Percentiles rank a stretch among this genome's conserved stretches.
These are phyloP conservation scores for Leuciscus idus DNA, from an alignment of 2,113 vertebrate species.

Conservation along the genomic window DNA sequence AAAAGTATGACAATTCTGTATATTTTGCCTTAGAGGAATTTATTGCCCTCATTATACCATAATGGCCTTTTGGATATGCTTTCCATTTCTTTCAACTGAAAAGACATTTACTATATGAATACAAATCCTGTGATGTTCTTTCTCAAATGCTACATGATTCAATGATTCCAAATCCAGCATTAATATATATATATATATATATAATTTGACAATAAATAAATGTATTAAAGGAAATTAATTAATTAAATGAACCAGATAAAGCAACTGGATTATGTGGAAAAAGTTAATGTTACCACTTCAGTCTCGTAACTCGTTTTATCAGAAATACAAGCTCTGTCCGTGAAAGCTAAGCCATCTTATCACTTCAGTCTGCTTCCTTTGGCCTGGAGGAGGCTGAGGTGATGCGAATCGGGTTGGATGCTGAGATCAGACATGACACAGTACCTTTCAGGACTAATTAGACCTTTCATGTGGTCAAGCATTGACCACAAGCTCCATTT, in stretches of 20 bases:
- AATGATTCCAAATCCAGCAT: no score
- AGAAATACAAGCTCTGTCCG: slow-evolving; percentile 7
- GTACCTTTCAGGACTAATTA: slow-evolving; percentile 46
- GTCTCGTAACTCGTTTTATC: not conserved
- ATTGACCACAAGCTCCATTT: slow-evolving; percentile 11
- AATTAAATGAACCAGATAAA: no score
- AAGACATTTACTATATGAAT: not conserved
- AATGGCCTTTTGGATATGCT: slow-evolving; percentile 6
- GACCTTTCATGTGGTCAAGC: slow-evolving; percentile 27
- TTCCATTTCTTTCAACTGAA: slow-evolving; percentile 8
- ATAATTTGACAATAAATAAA: no score
- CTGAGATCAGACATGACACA: slow-evolving; percentile 26
- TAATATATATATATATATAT: no score
- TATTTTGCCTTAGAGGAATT: slow-evolving; percentile 30
- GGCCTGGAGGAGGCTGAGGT: not conserved
- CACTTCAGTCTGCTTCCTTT: not conserved
- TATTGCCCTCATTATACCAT: not conserved
- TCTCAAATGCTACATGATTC: no score
- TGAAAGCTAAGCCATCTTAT: slow-evolving; percentile 27
- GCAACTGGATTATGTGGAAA: not conserved
- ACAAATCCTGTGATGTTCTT: no score
- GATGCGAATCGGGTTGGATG: not conserved
- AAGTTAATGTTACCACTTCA: not conserved
- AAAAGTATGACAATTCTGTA: slow-evolving; percentile 3
- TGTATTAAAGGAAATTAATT: no score